Base-by-base conservation (phyloP, 2,888 invertebrate species). In the Orthosia incerta region DNA sequence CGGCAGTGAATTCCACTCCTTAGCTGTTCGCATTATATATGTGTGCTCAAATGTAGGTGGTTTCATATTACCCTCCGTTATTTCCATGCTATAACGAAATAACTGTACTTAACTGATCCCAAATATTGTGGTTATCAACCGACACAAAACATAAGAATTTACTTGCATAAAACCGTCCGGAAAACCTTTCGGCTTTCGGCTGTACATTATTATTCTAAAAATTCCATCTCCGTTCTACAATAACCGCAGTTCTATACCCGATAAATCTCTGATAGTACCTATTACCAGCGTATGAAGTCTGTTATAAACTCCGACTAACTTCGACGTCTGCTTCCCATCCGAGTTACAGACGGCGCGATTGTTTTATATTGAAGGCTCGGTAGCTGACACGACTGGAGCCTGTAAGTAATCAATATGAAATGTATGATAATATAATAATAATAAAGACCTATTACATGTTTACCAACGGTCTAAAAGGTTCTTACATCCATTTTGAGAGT, bases 311-410 rank as follows among this genome's bases (percentile, higher is more conserved):
- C 18, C 31, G 46, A 45, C 23, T 50, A 80, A 80, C 71, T 80
- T 75, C 39, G 79, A 80, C 79, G 55, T 45, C 53, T 68, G 76
- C 61, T 80, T 80, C 79, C 79, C 16, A 53, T 23, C 62, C 7
- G 26, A 62, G 63, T 65, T 50, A 31, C 3, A 11, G 70, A 56
- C 51, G 55, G 15, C 18, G 18, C 50, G 50, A 68, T 79, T 74
- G 74, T 74, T 67, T 74, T 50, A 70, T 64, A 57, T 16, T 60
- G 68, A 74, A 60, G 4, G 31, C 69, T 48, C 57, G 69, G 50
- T 62, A 62, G 31, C 45, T 56, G 45, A 46, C 55, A 55, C 26
- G 48, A 55, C 45, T 50, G 15, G 51, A 50, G 31, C 5, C 15
- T 56, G 13, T 46, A 16, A 9, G n/a, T 67, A 39, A 67, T 75